A percentile compares a stretch with the other conserved stretches of the same genome.
Evolutionary conservation across 2,797 vertebrate species (phyloP).

Genomic region (Sardinella longiceps): DNA sequence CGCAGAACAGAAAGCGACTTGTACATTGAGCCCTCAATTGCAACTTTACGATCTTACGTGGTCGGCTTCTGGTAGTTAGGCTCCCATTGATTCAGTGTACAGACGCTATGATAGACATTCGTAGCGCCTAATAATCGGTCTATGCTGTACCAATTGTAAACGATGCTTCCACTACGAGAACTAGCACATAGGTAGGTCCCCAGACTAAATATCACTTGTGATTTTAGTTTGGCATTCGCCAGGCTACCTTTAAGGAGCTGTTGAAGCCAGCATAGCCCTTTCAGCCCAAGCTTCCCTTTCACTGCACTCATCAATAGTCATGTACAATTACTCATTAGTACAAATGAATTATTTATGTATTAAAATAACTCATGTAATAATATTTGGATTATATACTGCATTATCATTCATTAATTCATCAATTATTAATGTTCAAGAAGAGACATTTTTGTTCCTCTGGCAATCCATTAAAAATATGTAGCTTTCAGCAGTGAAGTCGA

Average conservation of each 20-base stretch:
- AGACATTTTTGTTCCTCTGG: not conserved
- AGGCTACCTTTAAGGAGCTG: not conserved
- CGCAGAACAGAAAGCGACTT: too few relatives aligned
- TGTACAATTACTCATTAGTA: not conserved
- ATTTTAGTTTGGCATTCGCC: too few relatives aligned
- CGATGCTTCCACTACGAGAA: too few relatives aligned
- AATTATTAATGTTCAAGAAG: not conserved
- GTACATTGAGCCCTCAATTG: too few relatives aligned
- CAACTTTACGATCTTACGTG: too few relatives aligned
- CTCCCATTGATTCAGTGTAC: too few relatives aligned
- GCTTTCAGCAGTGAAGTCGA: not conserved
- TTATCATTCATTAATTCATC: not conserved
- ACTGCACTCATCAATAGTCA: not conserved
- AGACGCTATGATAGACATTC: too few relatives aligned
- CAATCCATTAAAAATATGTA: not conserved
- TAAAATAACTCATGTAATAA: not conserved
- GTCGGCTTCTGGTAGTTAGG: too few relatives aligned
- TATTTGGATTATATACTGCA: not conserved
- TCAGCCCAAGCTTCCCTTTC: not conserved
- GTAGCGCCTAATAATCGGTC: too few relatives aligned
- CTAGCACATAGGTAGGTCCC: too few relatives aligned
- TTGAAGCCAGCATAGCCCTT: not conserved
- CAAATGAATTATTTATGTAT: not conserved
- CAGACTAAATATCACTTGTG: too few relatives aligned
- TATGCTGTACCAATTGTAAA: too few relatives aligned